Evolutionary conservation across 2,888 invertebrate species (phyloP).

Genomic region (Marronus borbonicus): DNA sequence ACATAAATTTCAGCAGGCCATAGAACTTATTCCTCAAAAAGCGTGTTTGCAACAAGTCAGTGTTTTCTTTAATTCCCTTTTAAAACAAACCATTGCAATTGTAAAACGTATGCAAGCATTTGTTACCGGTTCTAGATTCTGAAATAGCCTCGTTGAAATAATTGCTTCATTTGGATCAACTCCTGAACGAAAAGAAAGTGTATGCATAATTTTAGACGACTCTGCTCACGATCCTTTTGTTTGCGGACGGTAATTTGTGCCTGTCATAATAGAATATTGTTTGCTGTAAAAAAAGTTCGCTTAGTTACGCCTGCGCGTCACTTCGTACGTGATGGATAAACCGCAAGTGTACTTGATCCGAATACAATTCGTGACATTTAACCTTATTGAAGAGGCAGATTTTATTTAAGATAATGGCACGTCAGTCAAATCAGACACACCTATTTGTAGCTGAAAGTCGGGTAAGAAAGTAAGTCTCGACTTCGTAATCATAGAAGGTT

Average conservation of each 20-base stretch:
- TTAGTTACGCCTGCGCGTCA: slow-evolving; percentile 20
- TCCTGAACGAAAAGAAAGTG: slow-evolving; percentile 1
- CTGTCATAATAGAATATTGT: slow-evolving; percentile 22
- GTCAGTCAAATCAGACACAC: slow-evolving; percentile 37
- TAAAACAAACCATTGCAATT: too few relatives aligned
- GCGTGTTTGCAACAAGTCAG: too few relatives aligned
- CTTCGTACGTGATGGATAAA: slow-evolving; percentile 26
- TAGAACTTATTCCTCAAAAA: too few relatives aligned
- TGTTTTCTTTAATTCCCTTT: too few relatives aligned
- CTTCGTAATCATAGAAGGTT: background rate
- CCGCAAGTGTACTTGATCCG: slow-evolving; percentile 17
- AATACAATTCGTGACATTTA: slow-evolving; percentile 30
- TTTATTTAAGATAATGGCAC: slow-evolving; percentile 28
- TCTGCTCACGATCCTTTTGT: slow-evolving; percentile 11
- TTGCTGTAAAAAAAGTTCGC: slow-evolving; percentile 11
- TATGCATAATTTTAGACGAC: background rate
- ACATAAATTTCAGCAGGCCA: too few relatives aligned
- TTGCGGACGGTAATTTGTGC: background rate
- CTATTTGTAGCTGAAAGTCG: slow-evolving; percentile 26
- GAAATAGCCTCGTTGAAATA: too few relatives aligned
- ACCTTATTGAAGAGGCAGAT: slow-evolving; percentile 33
- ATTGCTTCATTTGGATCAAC: too few relatives aligned
- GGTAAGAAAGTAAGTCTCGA: background rate
- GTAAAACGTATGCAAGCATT: too few relatives aligned
- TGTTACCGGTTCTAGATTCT: background rate